Evolutionary conservation across 30 jellyfish, hydroid and myxozoan species (phyloP).

Genomic region (Kudoa iwatai): DNA sequence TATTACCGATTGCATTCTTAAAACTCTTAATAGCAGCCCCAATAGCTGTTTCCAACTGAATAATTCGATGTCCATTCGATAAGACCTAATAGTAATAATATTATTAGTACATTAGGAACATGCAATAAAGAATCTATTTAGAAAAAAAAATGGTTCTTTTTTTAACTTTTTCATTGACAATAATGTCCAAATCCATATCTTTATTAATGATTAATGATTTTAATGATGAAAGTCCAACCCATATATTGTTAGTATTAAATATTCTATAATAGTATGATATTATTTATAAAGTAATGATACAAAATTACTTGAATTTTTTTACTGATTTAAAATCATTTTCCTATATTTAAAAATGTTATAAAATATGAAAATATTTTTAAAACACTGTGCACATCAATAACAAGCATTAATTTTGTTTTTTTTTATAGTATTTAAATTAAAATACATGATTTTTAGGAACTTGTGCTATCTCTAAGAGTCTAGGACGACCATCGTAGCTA

Average conservation of each 20-base stretch:
- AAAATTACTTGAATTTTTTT: conserved; percentile 19
- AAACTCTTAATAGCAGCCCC: conserved; percentile 81
- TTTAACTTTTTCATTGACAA: conserved; percentile 40
- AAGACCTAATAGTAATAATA: conserved; percentile 9
- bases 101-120: too few relatives aligned
- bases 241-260: conserved; percentile 41
- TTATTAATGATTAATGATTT: conserved; percentile 14
- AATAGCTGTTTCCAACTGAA: conserved; percentile 66
- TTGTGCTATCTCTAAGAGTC: conserved; percentile 71
- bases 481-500: conserved; percentile 14
- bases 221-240: conserved; percentile 36
- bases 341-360: conserved; percentile 4
- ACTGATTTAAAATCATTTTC: conserved; percentile 42
- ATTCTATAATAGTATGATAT: conserved; percentile 7
- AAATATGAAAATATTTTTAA: too few relatives aligned
- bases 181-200: conserved; percentile 24
- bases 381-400: too few relatives aligned
- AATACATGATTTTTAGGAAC: conserved; percentile 63
- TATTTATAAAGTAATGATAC: too few relatives aligned
- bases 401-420: too few relatives aligned
- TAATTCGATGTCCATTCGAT: conserved; percentile 27
- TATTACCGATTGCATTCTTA: conserved; percentile 31
- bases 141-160: too few relatives aligned
- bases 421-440: too few relatives aligned
- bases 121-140: too few relatives aligned